A percentile compares a stretch with the other conserved stretches of the same genome.
phyloP scores from a whole-genome alignment of 2,797 vertebrate genomes.

The Sarcophilus harrisii region DNA sequence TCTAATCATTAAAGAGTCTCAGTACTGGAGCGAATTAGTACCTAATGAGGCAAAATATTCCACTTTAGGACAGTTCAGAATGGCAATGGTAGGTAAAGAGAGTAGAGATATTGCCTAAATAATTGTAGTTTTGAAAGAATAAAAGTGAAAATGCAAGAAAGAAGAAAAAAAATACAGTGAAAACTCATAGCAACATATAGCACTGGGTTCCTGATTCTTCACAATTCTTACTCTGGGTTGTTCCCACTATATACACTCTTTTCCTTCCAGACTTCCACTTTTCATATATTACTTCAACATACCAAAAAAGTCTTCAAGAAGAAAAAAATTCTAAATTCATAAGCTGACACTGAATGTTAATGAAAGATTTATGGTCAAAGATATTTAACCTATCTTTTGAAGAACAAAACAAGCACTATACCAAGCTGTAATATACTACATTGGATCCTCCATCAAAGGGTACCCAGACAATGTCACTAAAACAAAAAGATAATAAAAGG shows the following conservation, averaged over 20 bases:
- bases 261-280: not conserved
- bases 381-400: not conserved
- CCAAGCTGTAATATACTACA: not conserved
- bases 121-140: not conserved
- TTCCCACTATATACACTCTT: not conserved
- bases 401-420: not conserved
- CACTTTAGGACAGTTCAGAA: not conserved
- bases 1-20: not conserved
- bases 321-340: not conserved
- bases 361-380: constrained; percentile 25
- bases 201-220: not conserved
- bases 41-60: not conserved
- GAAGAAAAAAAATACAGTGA: not conserved
- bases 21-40: not conserved
- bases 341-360: not conserved
- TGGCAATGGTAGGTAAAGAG: not conserved
- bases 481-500: constrained; percentile 10
- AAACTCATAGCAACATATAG: not conserved
- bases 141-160: not conserved
- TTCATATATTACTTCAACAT: not conserved
- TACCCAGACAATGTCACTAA: not conserved
- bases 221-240: not conserved
- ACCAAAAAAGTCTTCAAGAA: not conserved
- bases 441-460: constrained; percentile 9
- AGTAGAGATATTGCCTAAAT: not conserved